Evolutionary conservation across 2,888 invertebrate genomes (phyloP), one percentile per base, ranked within the genome.

Genomic region (Matsumyia berberina): DNA sequence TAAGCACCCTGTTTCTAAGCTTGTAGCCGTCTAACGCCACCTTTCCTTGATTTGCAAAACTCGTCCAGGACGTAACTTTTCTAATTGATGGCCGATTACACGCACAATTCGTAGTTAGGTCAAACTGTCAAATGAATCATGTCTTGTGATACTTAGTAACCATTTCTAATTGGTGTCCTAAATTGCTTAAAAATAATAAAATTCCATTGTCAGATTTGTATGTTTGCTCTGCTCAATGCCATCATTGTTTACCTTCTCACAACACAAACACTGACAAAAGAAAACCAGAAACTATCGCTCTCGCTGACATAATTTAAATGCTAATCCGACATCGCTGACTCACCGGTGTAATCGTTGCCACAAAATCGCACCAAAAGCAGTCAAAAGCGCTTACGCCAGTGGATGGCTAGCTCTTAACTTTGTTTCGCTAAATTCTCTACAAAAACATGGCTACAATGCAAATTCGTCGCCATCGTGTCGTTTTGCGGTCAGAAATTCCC

Each of bases 401-500:
- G 51, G 37, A 57, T 42, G 60, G 60, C 15, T 66, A n/a, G n/a
- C n/a, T n/a, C n/a, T 49, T 35, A n/a, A 39, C 46, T 51, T 66
- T 64, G 11, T 78, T 42, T 17, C 17, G 37, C 60, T 73, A 57
- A 80, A 17, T 60, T 37, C 33, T 15, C 35, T 49, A 42, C 53
- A 39, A 72, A n/a, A 72, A 53, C 72, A 19, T 74, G 60, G 58
- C 57, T 15, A 49, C 67, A 51, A 80, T 80, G 80, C 55, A 62
- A 74, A 67, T 80, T 37, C 31, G 15, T 5, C 9, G 19, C 29
- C 57, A 29, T 58, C 49, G 49, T 15, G 35, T 44, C 17, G 12
- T 57, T 77, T 78, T 73, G 82, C 60, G 82, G 82, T 82, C 72
- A 78, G 83, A 79, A 79, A 78, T 83, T 83, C 83, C 83, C 83